Percentiles rank a stretch among this genome's conserved stretches.
These are phyloP conservation scores for Ips nitidus DNA, from an alignment of 1,140 invertebrate genomes.

Conservation along the genomic window DNA sequence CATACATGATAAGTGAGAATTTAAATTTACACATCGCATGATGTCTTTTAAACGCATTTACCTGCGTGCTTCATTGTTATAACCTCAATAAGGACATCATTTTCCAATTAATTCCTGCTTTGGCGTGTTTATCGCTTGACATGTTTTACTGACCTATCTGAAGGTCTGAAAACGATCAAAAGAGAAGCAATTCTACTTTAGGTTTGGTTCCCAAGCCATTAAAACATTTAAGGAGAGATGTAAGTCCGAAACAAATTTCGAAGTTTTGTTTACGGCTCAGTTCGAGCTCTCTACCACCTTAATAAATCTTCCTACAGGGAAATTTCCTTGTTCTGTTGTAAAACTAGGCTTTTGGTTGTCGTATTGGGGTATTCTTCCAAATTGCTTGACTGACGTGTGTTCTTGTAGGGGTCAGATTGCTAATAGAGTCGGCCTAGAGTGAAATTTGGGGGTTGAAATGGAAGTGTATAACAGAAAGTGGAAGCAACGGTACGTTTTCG, in stretches of 20 bases:
- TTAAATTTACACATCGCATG: no score
- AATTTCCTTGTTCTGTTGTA: slow-evolving; percentile 27
- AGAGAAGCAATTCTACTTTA: no score
- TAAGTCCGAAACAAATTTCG: slow-evolving; percentile 13
- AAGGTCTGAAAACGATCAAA: no score
- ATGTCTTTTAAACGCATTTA: no score
- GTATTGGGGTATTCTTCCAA: slow-evolving; percentile 11
- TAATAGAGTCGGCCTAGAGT: background rate
- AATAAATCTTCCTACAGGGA: slow-evolving; percentile 23
- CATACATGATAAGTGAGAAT: no score
- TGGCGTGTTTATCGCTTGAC: no score
- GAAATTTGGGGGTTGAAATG: background rate
- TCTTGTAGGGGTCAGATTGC: no score
- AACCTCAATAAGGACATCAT: no score
- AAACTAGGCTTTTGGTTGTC: slow-evolving; percentile 20
- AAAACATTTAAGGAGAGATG: background rate
- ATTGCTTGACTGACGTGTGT: background rate
- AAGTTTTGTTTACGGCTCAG: slow-evolving; percentile 21
- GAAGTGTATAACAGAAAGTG: background rate
- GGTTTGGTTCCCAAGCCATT: no score
- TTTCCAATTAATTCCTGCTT: no score
- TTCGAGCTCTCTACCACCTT: slow-evolving; percentile 23
- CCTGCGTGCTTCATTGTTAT: no score
- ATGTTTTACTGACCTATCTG: no score
- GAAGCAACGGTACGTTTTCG: background rate